Conservation (phyloP, 2,888 invertebrate species). For the Agrilus mali region DNA sequence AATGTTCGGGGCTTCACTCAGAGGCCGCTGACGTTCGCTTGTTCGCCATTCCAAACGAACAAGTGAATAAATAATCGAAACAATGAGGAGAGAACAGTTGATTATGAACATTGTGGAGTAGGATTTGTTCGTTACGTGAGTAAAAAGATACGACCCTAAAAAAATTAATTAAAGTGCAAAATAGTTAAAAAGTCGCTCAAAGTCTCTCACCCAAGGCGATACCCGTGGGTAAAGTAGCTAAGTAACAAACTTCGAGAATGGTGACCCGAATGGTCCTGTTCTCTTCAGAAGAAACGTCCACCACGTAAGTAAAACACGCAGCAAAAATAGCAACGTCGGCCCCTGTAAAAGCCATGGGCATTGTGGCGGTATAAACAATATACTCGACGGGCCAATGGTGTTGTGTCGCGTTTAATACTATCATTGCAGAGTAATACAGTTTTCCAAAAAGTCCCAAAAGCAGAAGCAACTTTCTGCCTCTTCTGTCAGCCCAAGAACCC, state of each 20-base stretch:
- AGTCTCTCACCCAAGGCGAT: constrained; percentile 54
- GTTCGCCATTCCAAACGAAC: constrained; percentile 61
- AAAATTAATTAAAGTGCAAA: constrained; percentile 4
- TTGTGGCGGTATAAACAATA: constrained; percentile 59
- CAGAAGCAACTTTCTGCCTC: constrained; percentile 62
- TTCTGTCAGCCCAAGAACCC: constrained; percentile 71
- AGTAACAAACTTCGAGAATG: constrained; percentile 68
- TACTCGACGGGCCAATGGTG: constrained; percentile 58
- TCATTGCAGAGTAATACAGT: constrained; percentile 60
- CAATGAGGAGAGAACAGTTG: constrained; percentile 47
- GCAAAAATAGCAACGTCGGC: constrained; percentile 72
- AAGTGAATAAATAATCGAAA: constrained; percentile 52
- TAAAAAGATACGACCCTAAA: constrained; percentile 54
- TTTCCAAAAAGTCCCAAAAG: constrained; percentile 62
- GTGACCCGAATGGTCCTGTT: constrained; percentile 69
- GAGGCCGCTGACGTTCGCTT: constrained; percentile 45
- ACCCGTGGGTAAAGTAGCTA: constrained; percentile 74
- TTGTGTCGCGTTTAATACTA: constrained; percentile 50
- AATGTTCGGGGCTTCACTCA: constrained; percentile 42
- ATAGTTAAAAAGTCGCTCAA: constrained; percentile 15
- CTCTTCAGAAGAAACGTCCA: constrained; percentile 57
- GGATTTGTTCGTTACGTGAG: constrained; percentile 45
- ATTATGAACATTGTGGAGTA: constrained; percentile 63
- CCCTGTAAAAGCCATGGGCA: constrained; percentile 66
- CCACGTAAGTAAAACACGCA: constrained; percentile 66